A percentile compares a stretch with the other conserved stretches of the same genome.
These are phyloP conservation scores for Camponotus floridanus DNA, from an alignment of 1,140 invertebrate genomes.

Conservation along the genomic window DNA sequence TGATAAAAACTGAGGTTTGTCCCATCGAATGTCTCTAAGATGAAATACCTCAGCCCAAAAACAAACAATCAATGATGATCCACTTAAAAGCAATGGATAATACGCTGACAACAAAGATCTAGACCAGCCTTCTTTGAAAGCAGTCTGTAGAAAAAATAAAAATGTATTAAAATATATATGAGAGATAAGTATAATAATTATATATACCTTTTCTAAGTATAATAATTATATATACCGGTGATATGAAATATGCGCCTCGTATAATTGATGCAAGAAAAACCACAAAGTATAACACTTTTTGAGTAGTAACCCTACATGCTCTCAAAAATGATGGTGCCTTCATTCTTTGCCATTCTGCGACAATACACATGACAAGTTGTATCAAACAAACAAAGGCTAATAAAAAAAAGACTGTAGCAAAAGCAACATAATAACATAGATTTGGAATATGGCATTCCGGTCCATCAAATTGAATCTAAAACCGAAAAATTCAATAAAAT, in stretches of 20 bases:
- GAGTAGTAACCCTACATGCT: conserved; percentile 95
- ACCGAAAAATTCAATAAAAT: conserved; percentile 48
- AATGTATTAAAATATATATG: not conserved
- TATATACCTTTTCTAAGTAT: not conserved
- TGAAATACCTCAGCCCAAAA: conserved; percentile 99
- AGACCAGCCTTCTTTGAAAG: conserved; percentile 93
- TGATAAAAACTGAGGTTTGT: conserved; percentile 95
- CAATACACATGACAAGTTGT: conserved; percentile 94
- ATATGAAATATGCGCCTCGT: conserved; percentile 95
- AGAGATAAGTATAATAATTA: too few species aligned
- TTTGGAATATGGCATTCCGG: conserved; percentile 89
- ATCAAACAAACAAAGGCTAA: conserved; percentile 94
- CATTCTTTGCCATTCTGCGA: conserved; percentile 93
- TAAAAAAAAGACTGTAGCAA: conserved; percentile 93
- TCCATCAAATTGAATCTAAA: conserved; percentile 90
- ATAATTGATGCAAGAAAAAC: conserved; percentile 95
- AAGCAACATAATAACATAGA: conserved; percentile 90
- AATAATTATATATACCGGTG: conserved; percentile 89
- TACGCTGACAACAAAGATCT: conserved; percentile 95
- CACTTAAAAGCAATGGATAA: conserved; percentile 95
- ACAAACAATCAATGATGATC: conserved; percentile 96
- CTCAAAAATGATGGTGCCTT: conserved; percentile 93
- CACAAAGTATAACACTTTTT: conserved; percentile 96
- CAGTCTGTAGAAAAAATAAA: conserved; percentile 87
- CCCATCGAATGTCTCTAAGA: conserved; percentile 94